These are phyloP conservation scores for Byasa hedistus DNA, from an alignment of 2,888 invertebrate genomes.

Conservation along the genomic window DNA sequence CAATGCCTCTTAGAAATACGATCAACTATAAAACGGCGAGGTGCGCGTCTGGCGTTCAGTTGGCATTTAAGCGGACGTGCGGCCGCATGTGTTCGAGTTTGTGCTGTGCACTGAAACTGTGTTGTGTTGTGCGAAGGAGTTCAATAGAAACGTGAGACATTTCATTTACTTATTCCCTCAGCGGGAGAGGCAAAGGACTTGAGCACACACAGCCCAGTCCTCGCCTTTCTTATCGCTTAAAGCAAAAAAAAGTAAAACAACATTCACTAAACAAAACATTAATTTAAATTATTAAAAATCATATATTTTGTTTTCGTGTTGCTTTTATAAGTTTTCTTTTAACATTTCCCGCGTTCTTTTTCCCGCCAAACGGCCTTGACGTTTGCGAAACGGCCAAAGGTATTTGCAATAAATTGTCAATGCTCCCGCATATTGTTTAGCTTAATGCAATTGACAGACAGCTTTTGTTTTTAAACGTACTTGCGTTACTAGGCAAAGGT, in stretches of 20 bases:
- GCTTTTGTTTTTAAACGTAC: slow-evolving; percentile 22
- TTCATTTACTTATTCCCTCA: slow-evolving; percentile 14
- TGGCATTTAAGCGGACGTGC: slow-evolving; percentile 10
- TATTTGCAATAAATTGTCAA: slow-evolving; percentile 19
- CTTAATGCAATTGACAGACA: slow-evolving; percentile 13
- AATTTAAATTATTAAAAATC: too few relatives aligned
- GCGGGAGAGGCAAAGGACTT: too few relatives aligned
- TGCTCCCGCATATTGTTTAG: slow-evolving; percentile 14
- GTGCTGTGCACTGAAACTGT: slow-evolving; percentile 22
- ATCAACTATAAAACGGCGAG: slow-evolving; percentile 32
- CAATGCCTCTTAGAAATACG: slow-evolving; percentile 36
- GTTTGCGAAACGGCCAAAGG: slow-evolving; percentile 18
- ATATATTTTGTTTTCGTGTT: too few relatives aligned
- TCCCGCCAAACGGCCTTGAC: slow-evolving; percentile 13
- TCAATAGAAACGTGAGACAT: slow-evolving; percentile 25
- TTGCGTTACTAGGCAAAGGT: background rate
- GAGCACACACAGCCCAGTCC: background rate
- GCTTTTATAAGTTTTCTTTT: too few relatives aligned
- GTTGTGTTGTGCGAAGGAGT: slow-evolving; percentile 30
- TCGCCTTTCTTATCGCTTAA: slow-evolving; percentile 5
- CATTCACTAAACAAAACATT: too few relatives aligned
- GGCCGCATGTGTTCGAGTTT: slow-evolving; percentile 14
- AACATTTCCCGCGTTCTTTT: too few relatives aligned
- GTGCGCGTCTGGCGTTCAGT: slow-evolving; percentile 21
- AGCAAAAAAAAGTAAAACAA: background rate